Conservation (phyloP, 2,888 invertebrate species). For the Exephanes ischioxanthus region DNA sequence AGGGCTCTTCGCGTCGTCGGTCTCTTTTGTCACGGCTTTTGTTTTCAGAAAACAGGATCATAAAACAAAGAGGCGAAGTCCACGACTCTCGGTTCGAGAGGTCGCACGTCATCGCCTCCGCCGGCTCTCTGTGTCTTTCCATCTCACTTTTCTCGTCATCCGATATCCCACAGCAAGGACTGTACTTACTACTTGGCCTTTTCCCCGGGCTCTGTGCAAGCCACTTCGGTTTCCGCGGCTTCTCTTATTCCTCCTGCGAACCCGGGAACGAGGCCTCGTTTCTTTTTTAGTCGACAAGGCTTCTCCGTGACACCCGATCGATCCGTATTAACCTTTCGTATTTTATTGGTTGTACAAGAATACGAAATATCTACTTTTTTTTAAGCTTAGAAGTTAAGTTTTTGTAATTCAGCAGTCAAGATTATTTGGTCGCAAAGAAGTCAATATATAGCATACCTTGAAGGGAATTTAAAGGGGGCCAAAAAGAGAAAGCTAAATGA, state of each 20-base stretch:
- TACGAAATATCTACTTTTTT: neutral
- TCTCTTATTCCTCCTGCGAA: constrained; percentile 35
- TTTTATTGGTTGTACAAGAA: neutral
- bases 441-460: too few relatives aligned
- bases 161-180: constrained; percentile 61
- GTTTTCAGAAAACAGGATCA: constrained; percentile 67
- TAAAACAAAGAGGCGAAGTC: constrained; percentile 63
- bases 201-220: constrained; percentile 36
- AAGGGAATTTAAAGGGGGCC: too few relatives aligned
- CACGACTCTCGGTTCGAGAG: constrained; percentile 65
- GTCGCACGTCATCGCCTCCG: constrained; percentile 60
- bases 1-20: constrained; percentile 35
- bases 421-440: too few relatives aligned
- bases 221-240: constrained; percentile 37
- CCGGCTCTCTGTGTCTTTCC: constrained; percentile 47
- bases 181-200: constrained; percentile 42
- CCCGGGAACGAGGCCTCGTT: constrained; percentile 6
- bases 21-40: constrained; percentile 60
- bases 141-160: constrained; percentile 52
- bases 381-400: neutral
- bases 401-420: neutral
- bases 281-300: neutral
- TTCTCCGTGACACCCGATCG: constrained; percentile 29
- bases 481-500: too few relatives aligned
- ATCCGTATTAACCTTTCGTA: neutral